Conservation (phyloP, 53 echinoderm and acorn worm species). For the Arbacia lixula region DNA sequence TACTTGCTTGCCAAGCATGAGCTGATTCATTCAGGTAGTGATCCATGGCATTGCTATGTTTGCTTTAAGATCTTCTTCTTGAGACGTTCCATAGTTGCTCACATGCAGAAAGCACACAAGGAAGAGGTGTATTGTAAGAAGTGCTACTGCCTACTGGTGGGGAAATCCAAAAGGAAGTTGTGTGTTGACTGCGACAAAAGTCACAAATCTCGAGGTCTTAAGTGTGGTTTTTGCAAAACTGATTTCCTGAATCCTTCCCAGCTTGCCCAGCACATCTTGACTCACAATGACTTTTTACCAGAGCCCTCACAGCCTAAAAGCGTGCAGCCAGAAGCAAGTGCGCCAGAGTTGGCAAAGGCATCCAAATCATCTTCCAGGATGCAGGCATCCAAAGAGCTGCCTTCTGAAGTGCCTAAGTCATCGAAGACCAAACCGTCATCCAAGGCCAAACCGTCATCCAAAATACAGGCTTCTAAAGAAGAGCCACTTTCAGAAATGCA, state of each 20-base stretch:
- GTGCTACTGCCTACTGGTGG: slow-evolving; percentile 3
- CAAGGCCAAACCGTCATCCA: too few relatives aligned
- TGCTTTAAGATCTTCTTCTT: slow-evolving; percentile 48
- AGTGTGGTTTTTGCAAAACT: slow-evolving; percentile 28
- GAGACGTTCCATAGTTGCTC: background rate
- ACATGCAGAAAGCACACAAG: background rate
- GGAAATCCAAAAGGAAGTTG: background rate
- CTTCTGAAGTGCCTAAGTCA: background rate
- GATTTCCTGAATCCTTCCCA: background rate
- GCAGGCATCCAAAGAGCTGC: too few relatives aligned
- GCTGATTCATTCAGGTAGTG: background rate
- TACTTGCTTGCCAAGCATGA: slow-evolving; percentile 41
- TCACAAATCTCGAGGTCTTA: background rate
- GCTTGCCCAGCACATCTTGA: slow-evolving; percentile 12
- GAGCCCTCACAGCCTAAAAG: too few relatives aligned
- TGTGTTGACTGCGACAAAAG: slow-evolving; percentile 25
- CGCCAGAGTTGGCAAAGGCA: background rate
- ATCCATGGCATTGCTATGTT: slow-evolving; percentile 31
- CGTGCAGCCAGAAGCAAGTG: too few relatives aligned
- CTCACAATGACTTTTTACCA: slow-evolving; percentile 2
- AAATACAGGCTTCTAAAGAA: too few relatives aligned
- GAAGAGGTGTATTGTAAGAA: slow-evolving; percentile 10
- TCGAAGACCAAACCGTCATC: background rate
- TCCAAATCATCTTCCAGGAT: background rate
- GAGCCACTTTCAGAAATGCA: too few relatives aligned